Evolutionary conservation across 1,140 invertebrate species (phyloP).

Genomic region (Zaprionus taronus): DNA sequence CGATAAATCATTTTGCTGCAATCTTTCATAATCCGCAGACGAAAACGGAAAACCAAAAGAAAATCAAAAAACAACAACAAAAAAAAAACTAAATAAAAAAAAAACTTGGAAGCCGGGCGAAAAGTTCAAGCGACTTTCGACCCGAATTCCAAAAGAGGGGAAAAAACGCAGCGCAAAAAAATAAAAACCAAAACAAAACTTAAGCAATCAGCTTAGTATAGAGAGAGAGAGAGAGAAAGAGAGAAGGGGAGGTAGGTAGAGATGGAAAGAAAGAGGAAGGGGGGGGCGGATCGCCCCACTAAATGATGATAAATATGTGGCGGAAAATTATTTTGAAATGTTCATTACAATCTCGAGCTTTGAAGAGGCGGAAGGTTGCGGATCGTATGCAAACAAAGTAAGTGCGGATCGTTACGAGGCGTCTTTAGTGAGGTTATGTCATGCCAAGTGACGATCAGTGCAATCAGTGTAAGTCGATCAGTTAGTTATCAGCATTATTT

Average conservation of each 20-base stretch:
- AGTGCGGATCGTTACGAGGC: not conserved
- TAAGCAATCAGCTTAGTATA: constrained; percentile 25
- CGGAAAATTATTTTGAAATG: constrained; percentile 43
- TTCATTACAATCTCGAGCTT: constrained; percentile 18
- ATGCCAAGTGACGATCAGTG: constrained; percentile 1
- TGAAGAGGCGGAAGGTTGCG: not conserved
- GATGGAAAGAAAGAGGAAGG: constrained; percentile 7
- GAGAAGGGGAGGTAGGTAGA: constrained; percentile 30
- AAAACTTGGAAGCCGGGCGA: constrained; percentile 28
- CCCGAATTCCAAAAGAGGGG: not conserved
- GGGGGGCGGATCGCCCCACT: constrained; percentile 21
- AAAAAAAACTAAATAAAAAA: not conserved
- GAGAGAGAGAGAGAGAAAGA: constrained; percentile 22
- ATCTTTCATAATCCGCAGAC: constrained; percentile 42
- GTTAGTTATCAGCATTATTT: constrained; percentile 10
- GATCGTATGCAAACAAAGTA: constrained; percentile 14
- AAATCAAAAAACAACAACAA: not conserved
- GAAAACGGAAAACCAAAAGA: not conserved
- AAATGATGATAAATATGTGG: constrained; percentile 47
- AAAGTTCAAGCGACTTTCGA: constrained; percentile 67
- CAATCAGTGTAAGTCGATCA: constrained; percentile 8
- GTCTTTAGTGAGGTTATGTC: constrained; percentile 3
- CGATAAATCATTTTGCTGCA: constrained; percentile 62
- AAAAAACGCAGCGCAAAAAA: constrained; percentile 27
- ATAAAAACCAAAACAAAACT: constrained; percentile 28